Percentiles rank a stretch among this genome's conserved stretches.
phyloP scores from a whole-genome alignment of 2,113 vertebrate species.

The Chamaea fasciata region DNA sequence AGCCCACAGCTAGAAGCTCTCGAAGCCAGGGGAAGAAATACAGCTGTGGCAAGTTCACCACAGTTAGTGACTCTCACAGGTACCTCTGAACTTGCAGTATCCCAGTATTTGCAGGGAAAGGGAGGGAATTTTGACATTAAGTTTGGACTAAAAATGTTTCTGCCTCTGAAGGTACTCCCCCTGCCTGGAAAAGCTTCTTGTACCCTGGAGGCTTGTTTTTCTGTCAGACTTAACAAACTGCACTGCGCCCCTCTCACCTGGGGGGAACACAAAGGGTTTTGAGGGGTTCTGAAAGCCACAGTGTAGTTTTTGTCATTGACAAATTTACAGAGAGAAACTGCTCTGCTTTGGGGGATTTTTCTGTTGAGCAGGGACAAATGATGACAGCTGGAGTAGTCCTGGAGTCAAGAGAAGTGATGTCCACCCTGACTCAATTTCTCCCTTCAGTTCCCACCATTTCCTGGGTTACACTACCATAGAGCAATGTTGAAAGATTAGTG shows the following conservation, averaged over 20 bases:
- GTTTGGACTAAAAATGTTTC: background rate
- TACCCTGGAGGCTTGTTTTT: background rate
- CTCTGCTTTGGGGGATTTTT: background rate
- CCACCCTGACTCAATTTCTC: background rate
- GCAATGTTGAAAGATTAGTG: background rate
- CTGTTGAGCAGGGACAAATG: background rate
- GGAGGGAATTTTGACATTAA: background rate
- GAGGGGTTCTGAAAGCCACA: background rate
- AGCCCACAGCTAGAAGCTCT: background rate
- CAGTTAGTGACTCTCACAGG: background rate
- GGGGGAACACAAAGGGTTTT: background rate
- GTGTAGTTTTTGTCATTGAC: background rate
- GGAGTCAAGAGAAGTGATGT: background rate
- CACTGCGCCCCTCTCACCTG: background rate
- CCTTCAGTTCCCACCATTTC: background rate
- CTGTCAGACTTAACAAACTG: background rate
- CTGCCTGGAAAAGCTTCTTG: background rate
- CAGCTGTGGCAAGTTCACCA: background rate
- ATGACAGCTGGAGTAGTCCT: background rate
- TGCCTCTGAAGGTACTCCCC: background rate
- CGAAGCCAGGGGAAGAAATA: background rate
- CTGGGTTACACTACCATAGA: background rate
- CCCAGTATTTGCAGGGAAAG: background rate
- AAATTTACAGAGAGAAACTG: background rate
- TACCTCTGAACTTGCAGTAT: background rate